These are phyloP conservation scores for Platycnemis pennipes DNA, from an alignment of 2,888 invertebrate species.

Conservation along the genomic window DNA sequence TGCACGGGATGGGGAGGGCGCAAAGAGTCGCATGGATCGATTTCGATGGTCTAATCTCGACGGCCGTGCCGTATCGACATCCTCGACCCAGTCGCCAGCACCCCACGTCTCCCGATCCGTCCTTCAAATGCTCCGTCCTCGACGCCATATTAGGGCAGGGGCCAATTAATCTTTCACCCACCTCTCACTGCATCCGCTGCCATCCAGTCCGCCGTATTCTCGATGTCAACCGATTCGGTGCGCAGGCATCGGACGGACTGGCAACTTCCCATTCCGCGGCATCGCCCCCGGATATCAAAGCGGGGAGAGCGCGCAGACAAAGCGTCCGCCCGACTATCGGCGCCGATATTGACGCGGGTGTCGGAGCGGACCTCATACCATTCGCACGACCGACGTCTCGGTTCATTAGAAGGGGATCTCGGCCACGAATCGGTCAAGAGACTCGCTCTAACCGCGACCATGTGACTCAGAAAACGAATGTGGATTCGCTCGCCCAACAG, in stretches of 20 bases:
- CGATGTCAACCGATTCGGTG: background rate
- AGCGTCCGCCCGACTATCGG: background rate
- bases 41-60: background rate
- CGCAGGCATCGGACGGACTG: background rate
- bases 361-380: background rate
- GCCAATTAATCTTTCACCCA: conserved; percentile 15
- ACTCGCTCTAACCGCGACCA: too few species aligned
- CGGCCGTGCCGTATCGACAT: background rate
- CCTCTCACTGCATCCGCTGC: background rate
- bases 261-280: background rate
- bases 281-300: background rate
- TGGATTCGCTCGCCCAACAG: too few species aligned
- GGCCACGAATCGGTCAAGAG: too few species aligned
- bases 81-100: background rate
- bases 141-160: background rate
- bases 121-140: background rate
- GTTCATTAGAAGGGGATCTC: too few species aligned
- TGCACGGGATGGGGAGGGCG: background rate
- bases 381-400: background rate
- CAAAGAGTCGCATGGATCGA: background rate
- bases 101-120: background rate
- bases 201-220: background rate
- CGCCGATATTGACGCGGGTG: background rate
- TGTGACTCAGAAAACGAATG: too few species aligned
- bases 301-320: background rate